These are phyloP conservation scores for Phrixothrix hirtus DNA, from an alignment of 2,888 invertebrate species.

Conservation along the genomic window DNA sequence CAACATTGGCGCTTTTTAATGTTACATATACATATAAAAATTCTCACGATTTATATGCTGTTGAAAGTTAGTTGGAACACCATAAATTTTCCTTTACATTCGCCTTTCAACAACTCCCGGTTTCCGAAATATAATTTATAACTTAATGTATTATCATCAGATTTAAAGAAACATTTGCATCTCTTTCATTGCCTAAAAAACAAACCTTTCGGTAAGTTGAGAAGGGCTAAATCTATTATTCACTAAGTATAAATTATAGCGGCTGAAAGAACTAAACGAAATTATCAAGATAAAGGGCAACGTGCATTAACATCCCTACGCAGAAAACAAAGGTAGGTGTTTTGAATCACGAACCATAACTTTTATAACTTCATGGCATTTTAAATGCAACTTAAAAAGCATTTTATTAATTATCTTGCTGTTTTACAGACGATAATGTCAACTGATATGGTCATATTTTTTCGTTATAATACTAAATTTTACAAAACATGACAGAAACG, in stretches of 20 bases:
- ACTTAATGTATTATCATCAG: conserved; percentile 23
- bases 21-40: conserved; percentile 3
- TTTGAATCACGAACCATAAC: conserved; percentile 8
- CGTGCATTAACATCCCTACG: conserved; percentile 25
- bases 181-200: conserved; percentile 19
- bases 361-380: conserved; percentile 22
- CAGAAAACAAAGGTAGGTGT: conserved; percentile 7
- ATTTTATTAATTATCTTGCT: conserved; percentile 21
- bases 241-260: conserved; percentile 21
- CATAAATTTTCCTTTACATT: conserved; percentile 25
- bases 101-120: conserved; percentile 27
- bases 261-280: conserved; percentile 18
- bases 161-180: conserved; percentile 22
- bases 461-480: background rate
- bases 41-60: conserved; percentile 17
- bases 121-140: conserved; percentile 29
- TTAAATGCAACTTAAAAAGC: conserved; percentile 22
- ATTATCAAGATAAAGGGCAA: conserved; percentile 23
- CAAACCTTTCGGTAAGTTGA: conserved; percentile 26
- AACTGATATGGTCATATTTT: conserved; percentile 5
- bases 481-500: too few relatives aligned
- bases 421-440: conserved; percentile 13
- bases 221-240: conserved; percentile 26
- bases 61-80: conserved; percentile 5
- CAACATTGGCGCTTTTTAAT: too few relatives aligned